Conservation (phyloP, 2,797 vertebrate species). For the Mionectes olivaceus region DNA sequence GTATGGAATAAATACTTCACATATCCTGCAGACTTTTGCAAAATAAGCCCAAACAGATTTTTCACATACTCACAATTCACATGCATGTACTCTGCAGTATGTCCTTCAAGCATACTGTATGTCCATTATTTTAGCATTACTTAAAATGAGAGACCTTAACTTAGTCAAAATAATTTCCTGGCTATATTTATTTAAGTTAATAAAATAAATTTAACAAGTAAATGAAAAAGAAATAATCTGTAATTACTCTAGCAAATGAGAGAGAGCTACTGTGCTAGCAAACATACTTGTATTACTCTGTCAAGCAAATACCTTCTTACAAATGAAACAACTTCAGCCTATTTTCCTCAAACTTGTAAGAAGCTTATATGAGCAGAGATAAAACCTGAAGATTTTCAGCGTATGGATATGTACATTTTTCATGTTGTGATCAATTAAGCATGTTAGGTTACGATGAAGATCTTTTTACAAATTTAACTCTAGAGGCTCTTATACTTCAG, state of each 20-base stretch:
- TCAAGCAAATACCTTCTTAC: neutral
- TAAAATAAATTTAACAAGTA: neutral
- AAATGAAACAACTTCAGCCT: neutral
- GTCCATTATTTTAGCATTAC: neutral
- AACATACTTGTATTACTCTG: neutral
- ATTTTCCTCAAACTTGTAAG: neutral
- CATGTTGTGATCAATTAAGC: neutral
- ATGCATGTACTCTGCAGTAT: neutral
- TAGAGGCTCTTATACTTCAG: neutral
- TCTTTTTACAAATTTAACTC: neutral
- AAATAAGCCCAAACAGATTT: neutral
- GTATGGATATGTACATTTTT: neutral
- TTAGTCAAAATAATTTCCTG: neutral
- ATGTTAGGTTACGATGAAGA: neutral
- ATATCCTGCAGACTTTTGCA: neutral
- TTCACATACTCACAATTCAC: neutral
- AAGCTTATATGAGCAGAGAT: neutral
- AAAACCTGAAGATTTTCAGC: neutral
- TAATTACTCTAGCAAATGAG: neutral
- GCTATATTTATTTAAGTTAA: neutral
- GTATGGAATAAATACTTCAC: neutral
- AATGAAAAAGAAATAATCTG: neutral
- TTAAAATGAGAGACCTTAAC: neutral
- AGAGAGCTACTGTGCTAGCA: rapidly evolving
- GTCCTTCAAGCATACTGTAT: neutral